Base-by-base conservation (phyloP, 2,888 invertebrate genomes). In the Cephus nigrinus region DNA sequence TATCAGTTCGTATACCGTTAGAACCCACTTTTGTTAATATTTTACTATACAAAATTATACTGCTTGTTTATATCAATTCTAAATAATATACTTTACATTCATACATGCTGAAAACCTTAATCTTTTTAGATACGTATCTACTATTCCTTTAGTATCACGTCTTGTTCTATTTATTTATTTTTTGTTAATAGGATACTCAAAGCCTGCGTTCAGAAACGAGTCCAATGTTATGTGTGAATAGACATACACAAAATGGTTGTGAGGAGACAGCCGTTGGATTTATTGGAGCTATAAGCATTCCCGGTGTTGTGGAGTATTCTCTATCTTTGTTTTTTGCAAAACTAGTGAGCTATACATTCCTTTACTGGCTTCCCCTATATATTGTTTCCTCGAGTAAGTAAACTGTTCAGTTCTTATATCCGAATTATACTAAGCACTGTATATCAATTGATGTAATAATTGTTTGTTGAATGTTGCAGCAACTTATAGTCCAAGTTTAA, bases 311-410 rank as follows among this genome's bases (percentile, higher is more conserved):
- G 4, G 98, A 98, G 92, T 99, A 96, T 92, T 97, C 98, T 0
- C 91, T 98, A 72, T 97, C 97, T 72, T 93, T 99, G 69, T 99
- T 99, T 92, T 99, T 99, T 92, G 97, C 98, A 23, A 99, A 99
- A 92, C 94, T 99, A 69, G 98, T 99, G 87, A 97, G 97, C 91
- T 99, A 99, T 90, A 99, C 98, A 79, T 99, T 99, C 92, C 94
- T 99, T 75, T 99, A 97, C 91, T 99, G 99, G 99, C 93, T 99
- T 88, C 99, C 99, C 33, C 92, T 95, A 5, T 99, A 98, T 88
- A 97, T 99, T 79, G 95, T 95, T 81, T 93, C 94, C 74, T 95
- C 96, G 73, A 96, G 98, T 98, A 91, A 96, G 96, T 94, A 85
- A 5, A 55, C 55, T 74, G 40, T 35, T 74, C 23, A 55, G 9